These are phyloP conservation scores for Linepithema humile DNA, from an alignment of 1,140 invertebrate genomes.

Conservation along the genomic window DNA sequence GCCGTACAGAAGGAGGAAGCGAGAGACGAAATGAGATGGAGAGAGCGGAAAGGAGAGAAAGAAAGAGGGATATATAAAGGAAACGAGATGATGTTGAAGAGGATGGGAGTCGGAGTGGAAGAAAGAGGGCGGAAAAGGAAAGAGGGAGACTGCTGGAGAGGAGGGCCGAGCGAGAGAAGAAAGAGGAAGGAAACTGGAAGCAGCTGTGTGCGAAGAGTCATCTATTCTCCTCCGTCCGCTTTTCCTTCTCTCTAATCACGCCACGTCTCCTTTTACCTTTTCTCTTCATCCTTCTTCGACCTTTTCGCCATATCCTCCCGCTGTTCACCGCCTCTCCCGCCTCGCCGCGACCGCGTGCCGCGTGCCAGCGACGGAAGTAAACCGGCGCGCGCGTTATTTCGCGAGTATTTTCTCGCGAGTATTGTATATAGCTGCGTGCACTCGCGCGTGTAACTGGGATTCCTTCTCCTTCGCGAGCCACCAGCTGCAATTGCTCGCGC, in stretches of 20 bases:
- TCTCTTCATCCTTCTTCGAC: slow-evolving; percentile 52
- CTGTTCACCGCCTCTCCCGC: no score
- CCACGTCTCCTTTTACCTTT: slow-evolving; percentile 23
- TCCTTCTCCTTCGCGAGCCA: slow-evolving; percentile 55
- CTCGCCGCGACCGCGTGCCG: background rate
- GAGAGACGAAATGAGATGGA: slow-evolving; percentile 65
- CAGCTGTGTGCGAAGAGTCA: slow-evolving; percentile 42
- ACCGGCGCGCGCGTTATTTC: slow-evolving; percentile 42
- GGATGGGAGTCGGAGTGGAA: slow-evolving; percentile 57
- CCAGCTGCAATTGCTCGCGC: slow-evolving; percentile 55
- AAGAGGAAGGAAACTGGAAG: slow-evolving; percentile 41
- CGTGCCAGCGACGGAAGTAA: slow-evolving; percentile 59
- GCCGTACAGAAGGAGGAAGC: slow-evolving; percentile 70
- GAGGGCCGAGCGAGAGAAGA: slow-evolving; percentile 22
- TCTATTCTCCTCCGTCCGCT: slow-evolving; percentile 53
- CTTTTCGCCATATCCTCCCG: no score
- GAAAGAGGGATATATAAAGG: slow-evolving; percentile 54
- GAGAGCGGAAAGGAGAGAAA: slow-evolving; percentile 58
- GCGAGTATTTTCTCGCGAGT: slow-evolving; percentile 42
- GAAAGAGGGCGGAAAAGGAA: slow-evolving; percentile 57
- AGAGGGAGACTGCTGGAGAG: slow-evolving; percentile 54
- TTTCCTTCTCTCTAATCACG: slow-evolving; percentile 61
- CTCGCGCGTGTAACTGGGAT: slow-evolving; percentile 62
- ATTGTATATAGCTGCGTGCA: slow-evolving; percentile 28
- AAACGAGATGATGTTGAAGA: slow-evolving; percentile 35